These are phyloP conservation scores for Drosophila ironensis DNA, from an alignment of 1,140 invertebrate species.

Conservation along the genomic window DNA sequence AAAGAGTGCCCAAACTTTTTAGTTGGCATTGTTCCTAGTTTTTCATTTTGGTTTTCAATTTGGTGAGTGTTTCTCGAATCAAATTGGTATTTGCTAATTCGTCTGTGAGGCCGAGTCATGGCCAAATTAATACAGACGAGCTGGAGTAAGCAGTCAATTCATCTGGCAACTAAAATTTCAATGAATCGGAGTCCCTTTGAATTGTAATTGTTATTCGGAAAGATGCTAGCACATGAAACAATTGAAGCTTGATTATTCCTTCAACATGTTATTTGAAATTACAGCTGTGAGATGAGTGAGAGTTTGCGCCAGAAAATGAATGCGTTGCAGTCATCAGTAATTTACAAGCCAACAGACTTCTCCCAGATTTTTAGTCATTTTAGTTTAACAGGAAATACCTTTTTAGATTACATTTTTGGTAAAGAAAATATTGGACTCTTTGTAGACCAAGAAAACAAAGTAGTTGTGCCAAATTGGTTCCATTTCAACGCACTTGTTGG, in stretches of 20 bases:
- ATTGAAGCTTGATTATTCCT: slow-evolving; percentile 47
- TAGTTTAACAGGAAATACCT: too few relatives aligned
- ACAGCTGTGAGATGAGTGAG: slow-evolving; percentile 6
- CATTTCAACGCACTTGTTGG: neutral
- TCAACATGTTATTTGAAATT: slow-evolving; percentile 46
- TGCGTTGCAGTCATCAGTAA: slow-evolving; percentile 39
- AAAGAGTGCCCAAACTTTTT: slow-evolving; percentile 11
- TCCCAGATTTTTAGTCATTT: neutral
- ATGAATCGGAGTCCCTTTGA: too few relatives aligned
- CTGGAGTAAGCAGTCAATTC: slow-evolving; percentile 2
- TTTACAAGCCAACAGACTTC: slow-evolving; percentile 34
- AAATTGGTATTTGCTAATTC: neutral
- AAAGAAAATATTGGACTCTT: too few relatives aligned
- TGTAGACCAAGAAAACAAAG: too few relatives aligned
- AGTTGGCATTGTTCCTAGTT: neutral
- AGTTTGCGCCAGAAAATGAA: neutral
- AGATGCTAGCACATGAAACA: too few relatives aligned
- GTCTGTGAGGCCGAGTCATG: neutral
- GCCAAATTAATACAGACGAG: neutral
- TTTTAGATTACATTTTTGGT: too few relatives aligned
- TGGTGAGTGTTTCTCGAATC: neutral
- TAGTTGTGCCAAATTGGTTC: neutral
- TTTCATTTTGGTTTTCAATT: neutral
- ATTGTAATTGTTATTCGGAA: too few relatives aligned
- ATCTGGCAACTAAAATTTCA: neutral